These are phyloP conservation scores for Phorcus lineatus DNA, from an alignment of 2,888 invertebrate genomes.

Conservation along the genomic window DNA sequence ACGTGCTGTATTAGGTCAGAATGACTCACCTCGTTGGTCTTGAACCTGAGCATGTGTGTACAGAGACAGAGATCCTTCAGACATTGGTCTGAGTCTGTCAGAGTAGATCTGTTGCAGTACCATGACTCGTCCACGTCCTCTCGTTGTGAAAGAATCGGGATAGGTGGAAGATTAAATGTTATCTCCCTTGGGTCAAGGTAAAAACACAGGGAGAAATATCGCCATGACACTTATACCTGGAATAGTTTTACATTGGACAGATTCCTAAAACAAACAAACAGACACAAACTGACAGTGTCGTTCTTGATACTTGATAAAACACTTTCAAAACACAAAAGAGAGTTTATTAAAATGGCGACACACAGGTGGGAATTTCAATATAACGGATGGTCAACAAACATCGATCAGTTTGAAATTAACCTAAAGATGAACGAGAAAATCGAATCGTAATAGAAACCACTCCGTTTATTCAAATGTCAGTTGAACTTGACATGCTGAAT, in stretches of 20 bases:
- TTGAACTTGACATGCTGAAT: background rate
- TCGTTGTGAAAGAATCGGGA: slow-evolving; percentile 48
- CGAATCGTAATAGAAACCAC: background rate
- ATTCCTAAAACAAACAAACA: no score
- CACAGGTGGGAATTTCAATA: no score
- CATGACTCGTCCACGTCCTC: slow-evolving; percentile 41
- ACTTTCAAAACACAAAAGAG: no score
- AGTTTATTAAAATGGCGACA: no score
- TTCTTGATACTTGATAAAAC: no score
- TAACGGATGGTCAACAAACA: no score
- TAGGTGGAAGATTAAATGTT: slow-evolving; percentile 42
- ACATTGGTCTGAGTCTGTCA: slow-evolving; percentile 37
- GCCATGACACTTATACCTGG: no score
- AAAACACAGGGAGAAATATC: no score
- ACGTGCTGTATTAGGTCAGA: background rate
- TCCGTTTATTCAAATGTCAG: background rate
- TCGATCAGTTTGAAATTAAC: no score
- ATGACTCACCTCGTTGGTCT: slow-evolving; percentile 40
- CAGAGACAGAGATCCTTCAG: slow-evolving; percentile 47
- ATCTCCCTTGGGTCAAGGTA: slow-evolving; percentile 33
- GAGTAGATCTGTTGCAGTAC: slow-evolving; percentile 48
- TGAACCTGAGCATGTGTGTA: slow-evolving; percentile 42
- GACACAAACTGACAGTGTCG: no score
- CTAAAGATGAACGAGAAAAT: no score
- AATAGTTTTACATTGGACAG: no score